phyloP scores from a whole-genome alignment of 2,888 invertebrate genomes.

The Craniophora ligustri region DNA sequence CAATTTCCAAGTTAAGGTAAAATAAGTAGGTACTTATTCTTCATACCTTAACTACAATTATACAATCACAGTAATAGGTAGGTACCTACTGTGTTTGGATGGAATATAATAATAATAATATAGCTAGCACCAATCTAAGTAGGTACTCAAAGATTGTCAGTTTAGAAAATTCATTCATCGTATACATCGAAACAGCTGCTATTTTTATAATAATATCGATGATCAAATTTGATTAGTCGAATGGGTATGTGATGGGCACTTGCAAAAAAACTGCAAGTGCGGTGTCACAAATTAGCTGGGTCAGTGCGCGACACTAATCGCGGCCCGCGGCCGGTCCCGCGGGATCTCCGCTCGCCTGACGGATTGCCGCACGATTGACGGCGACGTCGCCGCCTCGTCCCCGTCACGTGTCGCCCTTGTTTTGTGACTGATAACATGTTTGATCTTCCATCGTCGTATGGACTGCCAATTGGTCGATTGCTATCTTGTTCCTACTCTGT shows the following conservation, averaged over 20 bases:
- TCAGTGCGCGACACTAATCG: constrained; percentile 61
- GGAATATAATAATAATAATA: no score
- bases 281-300: constrained; percentile 70
- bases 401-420: constrained; percentile 66
- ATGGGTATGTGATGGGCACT: constrained; percentile 29
- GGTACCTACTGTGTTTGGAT: no score
- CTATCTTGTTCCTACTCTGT: background rate
- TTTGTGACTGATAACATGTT: constrained; percentile 60
- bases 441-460: constrained; percentile 50
- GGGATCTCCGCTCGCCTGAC: constrained; percentile 67
- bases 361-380: constrained; percentile 77
- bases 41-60: no score
- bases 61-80: no score
- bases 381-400: constrained; percentile 39
- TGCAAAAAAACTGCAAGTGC: constrained; percentile 46
- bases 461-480: constrained; percentile 23
- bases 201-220: background rate
- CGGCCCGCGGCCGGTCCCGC: constrained; percentile 58
- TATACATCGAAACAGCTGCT: no score
- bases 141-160: no score
- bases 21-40: no score
- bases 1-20: no score
- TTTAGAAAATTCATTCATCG: no score
- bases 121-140: no score
- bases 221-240: constrained; percentile 19